Evolutionary conservation across 2,888 invertebrate species (phyloP).

Genomic region (Cepaea hortensis): DNA sequence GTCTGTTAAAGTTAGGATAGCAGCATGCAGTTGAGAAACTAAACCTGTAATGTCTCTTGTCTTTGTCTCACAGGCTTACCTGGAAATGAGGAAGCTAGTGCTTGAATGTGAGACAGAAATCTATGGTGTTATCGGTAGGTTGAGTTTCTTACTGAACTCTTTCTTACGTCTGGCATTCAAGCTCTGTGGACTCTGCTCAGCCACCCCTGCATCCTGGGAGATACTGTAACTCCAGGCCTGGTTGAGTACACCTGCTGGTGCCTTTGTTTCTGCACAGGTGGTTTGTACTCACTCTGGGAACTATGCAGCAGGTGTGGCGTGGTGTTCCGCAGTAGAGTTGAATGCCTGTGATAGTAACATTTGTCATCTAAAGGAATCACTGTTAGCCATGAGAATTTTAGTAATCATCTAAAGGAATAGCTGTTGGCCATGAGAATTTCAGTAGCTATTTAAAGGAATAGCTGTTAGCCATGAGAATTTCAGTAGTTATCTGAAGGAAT

Average conservation of each 20-base stretch:
- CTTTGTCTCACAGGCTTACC: constrained; percentile 46
- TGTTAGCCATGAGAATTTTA: too few relatives aligned
- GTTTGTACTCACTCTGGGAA: not conserved
- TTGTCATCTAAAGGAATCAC: too few relatives aligned
- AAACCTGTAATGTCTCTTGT: constrained; percentile 38
- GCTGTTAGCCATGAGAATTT: too few relatives aligned
- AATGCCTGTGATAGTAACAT: too few relatives aligned
- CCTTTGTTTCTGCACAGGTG: not conserved
- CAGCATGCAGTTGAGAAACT: not conserved
- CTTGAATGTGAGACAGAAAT: constrained; percentile 48
- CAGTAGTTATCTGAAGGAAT: too few relatives aligned
- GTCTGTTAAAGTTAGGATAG: not conserved
- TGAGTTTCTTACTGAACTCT: constrained; percentile 28
- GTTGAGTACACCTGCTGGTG: not conserved
- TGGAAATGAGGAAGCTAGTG: constrained; percentile 45
- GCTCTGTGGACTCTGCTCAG: not conserved
- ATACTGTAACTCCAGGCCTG: not conserved
- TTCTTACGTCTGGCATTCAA: not conserved
- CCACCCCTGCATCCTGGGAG: not conserved
- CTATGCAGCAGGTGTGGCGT: not conserved
- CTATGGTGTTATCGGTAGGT: constrained; percentile 48
- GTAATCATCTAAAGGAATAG: too few relatives aligned
- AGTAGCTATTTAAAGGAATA: too few relatives aligned
- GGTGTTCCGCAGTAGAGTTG: not conserved
- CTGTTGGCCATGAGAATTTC: too few relatives aligned